A percentile compares a stretch with the other conserved stretches of the same genome.
Evolutionary conservation across 2,113 vertebrate genomes (phyloP).

Genomic region (Rhea americana): DNA sequence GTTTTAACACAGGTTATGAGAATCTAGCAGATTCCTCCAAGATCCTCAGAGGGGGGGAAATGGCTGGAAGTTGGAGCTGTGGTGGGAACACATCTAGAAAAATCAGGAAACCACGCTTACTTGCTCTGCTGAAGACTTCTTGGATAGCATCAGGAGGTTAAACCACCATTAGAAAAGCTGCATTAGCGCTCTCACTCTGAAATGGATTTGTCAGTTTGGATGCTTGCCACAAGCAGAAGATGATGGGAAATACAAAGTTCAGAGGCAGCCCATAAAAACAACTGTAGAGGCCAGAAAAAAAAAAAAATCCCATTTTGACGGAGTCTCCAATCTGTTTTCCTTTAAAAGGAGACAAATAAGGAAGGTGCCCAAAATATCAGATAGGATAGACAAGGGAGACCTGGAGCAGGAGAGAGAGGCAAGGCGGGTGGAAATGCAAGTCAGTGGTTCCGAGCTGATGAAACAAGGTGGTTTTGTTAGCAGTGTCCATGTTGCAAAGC

Average conservation of each 20-base stretch:
- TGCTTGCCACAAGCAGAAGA: neutral
- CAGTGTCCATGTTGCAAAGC: neutral
- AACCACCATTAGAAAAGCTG: neutral
- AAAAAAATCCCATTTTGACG: neutral
- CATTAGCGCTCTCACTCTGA: accelerated
- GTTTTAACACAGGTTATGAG: neutral
- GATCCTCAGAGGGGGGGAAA: neutral
- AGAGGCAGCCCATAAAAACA: neutral
- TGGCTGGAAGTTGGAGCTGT: neutral
- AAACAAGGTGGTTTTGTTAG: neutral
- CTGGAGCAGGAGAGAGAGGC: neutral
- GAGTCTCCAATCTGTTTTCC: neutral
- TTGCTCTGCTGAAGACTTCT: neutral
- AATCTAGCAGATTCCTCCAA: neutral
- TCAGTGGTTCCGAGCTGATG: accelerated
- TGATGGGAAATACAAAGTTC: neutral
- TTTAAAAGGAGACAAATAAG: neutral
- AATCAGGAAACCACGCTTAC: neutral
- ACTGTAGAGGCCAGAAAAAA: neutral
- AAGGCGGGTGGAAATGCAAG: neutral
- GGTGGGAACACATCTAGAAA: neutral
- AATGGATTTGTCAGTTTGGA: neutral
- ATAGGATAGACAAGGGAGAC: too few species aligned
- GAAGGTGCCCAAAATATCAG: neutral
- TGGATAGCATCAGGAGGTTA: neutral